Conservation (phyloP, 1,140 invertebrate species). For the Cephus cinctus region DNA sequence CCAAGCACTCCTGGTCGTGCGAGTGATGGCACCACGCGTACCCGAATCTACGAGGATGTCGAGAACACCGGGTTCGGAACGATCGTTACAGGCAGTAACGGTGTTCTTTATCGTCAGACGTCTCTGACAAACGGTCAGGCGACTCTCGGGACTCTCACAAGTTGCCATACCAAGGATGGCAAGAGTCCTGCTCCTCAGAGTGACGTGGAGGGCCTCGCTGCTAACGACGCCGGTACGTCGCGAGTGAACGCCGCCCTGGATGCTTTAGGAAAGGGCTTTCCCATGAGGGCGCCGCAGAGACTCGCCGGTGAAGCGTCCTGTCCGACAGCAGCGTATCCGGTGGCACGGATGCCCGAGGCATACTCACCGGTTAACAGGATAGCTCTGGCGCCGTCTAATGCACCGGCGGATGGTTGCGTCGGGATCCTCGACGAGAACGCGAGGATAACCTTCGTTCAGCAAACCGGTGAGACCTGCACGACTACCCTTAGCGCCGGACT, state of each 20-base stretch:
- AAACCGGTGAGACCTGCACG: not conserved
- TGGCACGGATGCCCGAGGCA: constrained; percentile 17
- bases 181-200: not conserved
- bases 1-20: too few relatives aligned
- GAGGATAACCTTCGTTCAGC: constrained; percentile 4
- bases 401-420: constrained; percentile 14
- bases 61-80: too few relatives aligned
- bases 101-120: not conserved
- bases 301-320: constrained; percentile 12
- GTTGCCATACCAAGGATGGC: not conserved
- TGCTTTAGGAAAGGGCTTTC: constrained; percentile 15
- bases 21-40: too few relatives aligned
- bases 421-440: constrained; percentile 18
- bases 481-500: too few relatives aligned
- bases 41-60: too few relatives aligned
- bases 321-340: constrained; percentile 11
- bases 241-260: not conserved
- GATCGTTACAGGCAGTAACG: too few relatives aligned
- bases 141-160: too few relatives aligned
- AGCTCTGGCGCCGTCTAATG: constrained; percentile 10
- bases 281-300: not conserved
- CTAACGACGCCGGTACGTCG: not conserved
- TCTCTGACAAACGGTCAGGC: constrained; percentile 2
- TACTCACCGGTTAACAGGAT: constrained; percentile 6
- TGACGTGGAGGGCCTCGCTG: not conserved